Evolutionary conservation across 2,113 vertebrate species (phyloP).

Genomic region (Lagopus muta): DNA sequence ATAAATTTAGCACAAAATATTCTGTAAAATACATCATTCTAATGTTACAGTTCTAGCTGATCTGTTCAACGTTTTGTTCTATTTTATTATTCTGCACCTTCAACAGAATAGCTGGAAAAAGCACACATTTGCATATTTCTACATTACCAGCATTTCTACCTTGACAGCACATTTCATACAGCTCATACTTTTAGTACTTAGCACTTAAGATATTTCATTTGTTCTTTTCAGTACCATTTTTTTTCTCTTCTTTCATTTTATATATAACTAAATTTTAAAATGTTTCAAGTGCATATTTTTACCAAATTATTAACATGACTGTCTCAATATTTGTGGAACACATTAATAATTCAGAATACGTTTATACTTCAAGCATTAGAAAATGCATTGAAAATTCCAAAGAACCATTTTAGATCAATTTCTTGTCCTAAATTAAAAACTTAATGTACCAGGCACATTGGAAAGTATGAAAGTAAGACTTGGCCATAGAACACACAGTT

Average conservation of each 20-base stretch:
- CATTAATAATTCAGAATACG: background rate
- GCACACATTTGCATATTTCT: conserved; percentile 45
- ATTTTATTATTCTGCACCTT: conserved; percentile 10
- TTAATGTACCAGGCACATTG: background rate
- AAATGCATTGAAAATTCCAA: conserved; percentile 16
- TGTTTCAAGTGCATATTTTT: conserved; percentile 5
- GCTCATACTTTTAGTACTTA: background rate
- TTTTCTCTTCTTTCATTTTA: background rate
- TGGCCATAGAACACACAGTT: background rate
- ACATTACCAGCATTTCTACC: background rate
- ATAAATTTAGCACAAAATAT: background rate
- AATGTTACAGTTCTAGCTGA: background rate
- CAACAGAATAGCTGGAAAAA: conserved; percentile 10
- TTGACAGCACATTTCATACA: background rate
- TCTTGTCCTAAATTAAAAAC: conserved; percentile 8
- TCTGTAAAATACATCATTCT: background rate
- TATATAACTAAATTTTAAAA: background rate
- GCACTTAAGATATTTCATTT: background rate
- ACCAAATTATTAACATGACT: conserved; percentile 1
- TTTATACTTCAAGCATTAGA: conserved; percentile 8
- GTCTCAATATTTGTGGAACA: conserved; percentile 8
- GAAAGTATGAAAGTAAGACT: background rate
- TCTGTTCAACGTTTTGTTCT: conserved; percentile 8
- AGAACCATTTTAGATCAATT: background rate
- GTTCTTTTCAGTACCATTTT: background rate